These are phyloP conservation scores for Drosophila trapezifrons DNA, from an alignment of 1,140 invertebrate species.

Conservation along the genomic window DNA sequence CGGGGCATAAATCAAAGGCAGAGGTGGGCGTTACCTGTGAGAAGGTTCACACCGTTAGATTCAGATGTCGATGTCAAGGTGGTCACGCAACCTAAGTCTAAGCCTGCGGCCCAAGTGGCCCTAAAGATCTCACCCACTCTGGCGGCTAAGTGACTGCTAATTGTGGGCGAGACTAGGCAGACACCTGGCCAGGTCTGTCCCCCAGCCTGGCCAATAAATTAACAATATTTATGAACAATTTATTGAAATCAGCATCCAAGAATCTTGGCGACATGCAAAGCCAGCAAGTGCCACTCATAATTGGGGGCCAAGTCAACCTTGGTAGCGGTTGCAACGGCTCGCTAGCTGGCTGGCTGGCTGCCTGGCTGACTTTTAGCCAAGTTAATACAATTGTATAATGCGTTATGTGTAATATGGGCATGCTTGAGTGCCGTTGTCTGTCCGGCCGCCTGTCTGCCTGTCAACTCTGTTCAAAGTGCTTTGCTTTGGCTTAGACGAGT, in stretches of 20 bases:
- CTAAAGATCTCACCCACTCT: slow-evolving; percentile 17
- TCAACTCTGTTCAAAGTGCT: slow-evolving; percentile 19
- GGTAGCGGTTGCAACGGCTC: slow-evolving; percentile 60
- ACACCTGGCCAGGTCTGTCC: slow-evolving; percentile 32
- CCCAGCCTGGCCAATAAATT: slow-evolving; percentile 34
- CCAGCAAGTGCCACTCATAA: slow-evolving; percentile 14
- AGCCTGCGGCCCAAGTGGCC: not conserved
- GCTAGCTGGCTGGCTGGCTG: slow-evolving; percentile 22
- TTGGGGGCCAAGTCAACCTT: slow-evolving; percentile 54
- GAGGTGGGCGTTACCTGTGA: slow-evolving; percentile 10
- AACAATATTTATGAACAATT: slow-evolving; percentile 39
- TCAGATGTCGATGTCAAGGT: slow-evolving; percentile 26
- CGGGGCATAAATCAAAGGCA: slow-evolving; percentile 16
- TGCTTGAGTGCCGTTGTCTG: slow-evolving; percentile 50
- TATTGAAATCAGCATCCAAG: slow-evolving; percentile 31
- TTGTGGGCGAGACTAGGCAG: slow-evolving; percentile 34
- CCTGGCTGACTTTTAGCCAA: slow-evolving; percentile 48
- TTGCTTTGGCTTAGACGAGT: slow-evolving; percentile 12
- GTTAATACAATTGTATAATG: slow-evolving; percentile 45
- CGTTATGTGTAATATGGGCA: slow-evolving; percentile 30
- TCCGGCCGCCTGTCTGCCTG: slow-evolving; percentile 6
- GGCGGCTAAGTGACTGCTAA: slow-evolving; percentile 25
- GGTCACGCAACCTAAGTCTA: slow-evolving; percentile 7
- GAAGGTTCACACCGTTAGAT: slow-evolving; percentile 13
- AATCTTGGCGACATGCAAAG: slow-evolving; percentile 9